Conservation (phyloP, 2,113 vertebrate species). For the Siniperca chuatsi region DNA sequence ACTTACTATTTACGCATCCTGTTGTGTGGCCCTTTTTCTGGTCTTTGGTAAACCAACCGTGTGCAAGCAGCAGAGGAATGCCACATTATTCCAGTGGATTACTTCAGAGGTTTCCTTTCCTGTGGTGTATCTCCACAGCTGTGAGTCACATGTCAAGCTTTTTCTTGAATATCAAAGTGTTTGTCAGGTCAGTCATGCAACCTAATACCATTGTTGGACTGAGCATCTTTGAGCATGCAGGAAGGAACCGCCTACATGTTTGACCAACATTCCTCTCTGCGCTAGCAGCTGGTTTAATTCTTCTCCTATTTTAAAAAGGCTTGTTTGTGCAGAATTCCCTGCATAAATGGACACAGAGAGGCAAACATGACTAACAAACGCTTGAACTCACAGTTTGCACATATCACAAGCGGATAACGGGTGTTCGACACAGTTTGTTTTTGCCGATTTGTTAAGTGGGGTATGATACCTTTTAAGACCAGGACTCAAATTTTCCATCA, state of each 20-base stretch:
- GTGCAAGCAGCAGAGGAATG: conserved; percentile 4
- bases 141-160: conserved; percentile 30
- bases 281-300: conserved; percentile 1
- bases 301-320: conserved; percentile 2
- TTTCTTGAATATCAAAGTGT: conserved; percentile 37
- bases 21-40: background rate
- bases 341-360: conserved; percentile 26
- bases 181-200: conserved; percentile 35
- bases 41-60: background rate
- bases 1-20: background rate
- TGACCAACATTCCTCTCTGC: conserved; percentile 22
- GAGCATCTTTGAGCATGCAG: conserved; percentile 15
- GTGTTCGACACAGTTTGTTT: conserved; percentile 45
- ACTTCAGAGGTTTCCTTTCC: conserved; percentile 37
- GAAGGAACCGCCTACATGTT: conserved; percentile 47
- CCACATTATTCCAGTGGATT: conserved; percentile 33
- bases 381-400: conserved; percentile 27
- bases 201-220: conserved; percentile 29
- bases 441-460: conserved; percentile 38
- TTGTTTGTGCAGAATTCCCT: conserved; percentile 30
- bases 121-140: conserved; percentile 9
- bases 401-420: conserved; percentile 20
- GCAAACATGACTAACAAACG: conserved; percentile 17
- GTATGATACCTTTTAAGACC: conserved; percentile 57
- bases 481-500: conserved; percentile 73